Percentiles rank a stretch among this genome's conserved stretches.
phyloP scores from a whole-genome alignment of 2,888 invertebrate genomes.

The Neoaliturus tenellus region DNA sequence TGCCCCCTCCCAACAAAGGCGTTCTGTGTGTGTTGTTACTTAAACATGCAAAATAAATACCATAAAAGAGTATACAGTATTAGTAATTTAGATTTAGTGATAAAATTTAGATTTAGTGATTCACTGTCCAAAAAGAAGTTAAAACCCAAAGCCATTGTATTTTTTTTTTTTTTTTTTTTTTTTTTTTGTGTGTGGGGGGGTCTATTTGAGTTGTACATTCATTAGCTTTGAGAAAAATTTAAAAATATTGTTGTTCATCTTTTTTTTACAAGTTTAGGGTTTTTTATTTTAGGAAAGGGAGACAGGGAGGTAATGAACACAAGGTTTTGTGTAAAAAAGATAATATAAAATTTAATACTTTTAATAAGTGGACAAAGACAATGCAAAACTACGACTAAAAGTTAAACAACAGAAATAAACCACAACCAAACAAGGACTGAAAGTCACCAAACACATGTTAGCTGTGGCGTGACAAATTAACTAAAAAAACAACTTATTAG shows the following conservation, averaged over 20 bases:
- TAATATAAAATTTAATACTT: constrained; percentile 11
- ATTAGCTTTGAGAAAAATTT: background rate
- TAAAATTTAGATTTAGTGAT: too few relatives aligned
- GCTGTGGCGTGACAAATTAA: background rate
- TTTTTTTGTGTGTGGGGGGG: too few relatives aligned
- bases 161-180: too few relatives aligned
- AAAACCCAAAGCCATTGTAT: too few relatives aligned
- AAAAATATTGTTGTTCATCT: background rate
- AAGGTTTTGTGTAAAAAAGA: background rate
- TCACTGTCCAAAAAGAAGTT: too few relatives aligned
- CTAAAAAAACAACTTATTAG: background rate
- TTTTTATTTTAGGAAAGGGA: background rate
- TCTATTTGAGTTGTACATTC: background rate
- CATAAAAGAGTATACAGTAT: too few relatives aligned
- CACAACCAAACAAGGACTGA: constrained; percentile 14
- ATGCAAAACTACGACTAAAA: background rate
- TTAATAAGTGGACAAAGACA: background rate
- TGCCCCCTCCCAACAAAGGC: too few relatives aligned
- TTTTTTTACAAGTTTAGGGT: background rate
- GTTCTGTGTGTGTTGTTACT: too few relatives aligned
- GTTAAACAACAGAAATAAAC: background rate
- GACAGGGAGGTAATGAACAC: background rate
- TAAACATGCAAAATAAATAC: too few relatives aligned
- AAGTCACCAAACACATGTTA: background rate
- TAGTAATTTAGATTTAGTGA: too few relatives aligned